phyloP scores from a whole-genome alignment of 2,888 invertebrate genomes.

The Lampropteryx suffumata region DNA sequence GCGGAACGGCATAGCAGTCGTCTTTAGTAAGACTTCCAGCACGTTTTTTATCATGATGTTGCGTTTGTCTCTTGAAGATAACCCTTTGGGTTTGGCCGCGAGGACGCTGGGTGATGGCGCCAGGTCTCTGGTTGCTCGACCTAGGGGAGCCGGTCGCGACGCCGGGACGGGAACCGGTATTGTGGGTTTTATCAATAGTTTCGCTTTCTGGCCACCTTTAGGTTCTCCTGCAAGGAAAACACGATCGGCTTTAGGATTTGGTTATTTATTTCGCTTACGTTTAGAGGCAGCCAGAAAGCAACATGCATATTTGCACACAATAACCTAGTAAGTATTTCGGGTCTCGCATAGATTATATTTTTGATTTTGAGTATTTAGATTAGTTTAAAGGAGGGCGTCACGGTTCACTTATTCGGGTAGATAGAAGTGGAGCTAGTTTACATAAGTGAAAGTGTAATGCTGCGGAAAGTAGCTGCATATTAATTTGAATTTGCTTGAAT shows the following conservation, averaged over 20 bases:
- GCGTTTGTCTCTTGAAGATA: constrained; percentile 59
- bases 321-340: too few relatives aligned
- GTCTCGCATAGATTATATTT: too few relatives aligned
- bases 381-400: too few relatives aligned
- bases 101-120: constrained; percentile 26
- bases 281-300: constrained; percentile 57
- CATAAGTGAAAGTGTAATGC: too few relatives aligned
- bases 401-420: too few relatives aligned
- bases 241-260: constrained; percentile 44
- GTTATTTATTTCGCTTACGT: constrained; percentile 33
- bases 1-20: constrained; percentile 70
- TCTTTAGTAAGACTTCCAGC: constrained; percentile 60
- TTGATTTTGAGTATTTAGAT: too few relatives aligned
- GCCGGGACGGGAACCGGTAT: background rate
- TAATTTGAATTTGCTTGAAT: too few relatives aligned
- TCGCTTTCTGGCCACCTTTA: constrained; percentile 63
- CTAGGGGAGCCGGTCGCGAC: constrained; percentile 4
- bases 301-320: constrained; percentile 33
- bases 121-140: constrained; percentile 16
- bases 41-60: constrained; percentile 67
- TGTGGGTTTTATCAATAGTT: constrained; percentile 29
- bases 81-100: constrained; percentile 26
- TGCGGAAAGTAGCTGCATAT: too few relatives aligned
- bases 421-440: too few relatives aligned
- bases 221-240: constrained; percentile 74